phyloP scores from a whole-genome alignment of 2,888 invertebrate genomes.

The Zygogramma bicolorata region DNA sequence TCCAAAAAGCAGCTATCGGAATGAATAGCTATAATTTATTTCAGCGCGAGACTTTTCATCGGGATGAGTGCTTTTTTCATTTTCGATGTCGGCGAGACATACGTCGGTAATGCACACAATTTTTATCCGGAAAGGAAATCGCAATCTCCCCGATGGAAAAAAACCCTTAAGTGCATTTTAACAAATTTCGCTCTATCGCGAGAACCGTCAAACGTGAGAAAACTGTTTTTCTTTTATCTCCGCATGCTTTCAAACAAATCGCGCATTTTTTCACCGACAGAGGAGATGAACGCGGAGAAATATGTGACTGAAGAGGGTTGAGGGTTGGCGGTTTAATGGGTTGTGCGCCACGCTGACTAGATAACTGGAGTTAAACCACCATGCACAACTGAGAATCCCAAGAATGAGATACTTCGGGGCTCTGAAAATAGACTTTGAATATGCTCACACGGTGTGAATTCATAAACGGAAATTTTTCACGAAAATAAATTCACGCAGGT shows the following conservation, averaged over 20 bases:
- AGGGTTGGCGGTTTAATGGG: background rate
- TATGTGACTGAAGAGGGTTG: background rate
- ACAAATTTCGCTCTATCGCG: constrained; percentile 40
- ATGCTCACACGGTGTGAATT: too few species aligned
- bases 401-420: background rate
- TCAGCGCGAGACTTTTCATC: constrained; percentile 38
- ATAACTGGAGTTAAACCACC: background rate
- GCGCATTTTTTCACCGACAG: constrained; percentile 42
- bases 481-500: too few species aligned
- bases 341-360: constrained; percentile 3
- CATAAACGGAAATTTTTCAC: too few species aligned
- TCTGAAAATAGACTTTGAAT: too few species aligned
- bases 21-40: constrained; percentile 36
- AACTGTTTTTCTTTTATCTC: constrained; percentile 52
- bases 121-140: constrained; percentile 39
- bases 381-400: background rate
- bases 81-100: constrained; percentile 41
- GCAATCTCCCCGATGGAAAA: constrained; percentile 27
- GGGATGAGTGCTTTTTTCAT: constrained; percentile 43
- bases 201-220: constrained; percentile 43
- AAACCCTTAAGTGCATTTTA: constrained; percentile 42
- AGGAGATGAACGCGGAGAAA: constrained; percentile 13
- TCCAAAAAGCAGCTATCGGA: background rate
- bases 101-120: constrained; percentile 42
- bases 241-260: constrained; percentile 52